Percentiles rank a stretch among this genome's conserved stretches.
Conservation (phyloP, 2,888 invertebrate species). For the Drosophila formosana region DNA sequence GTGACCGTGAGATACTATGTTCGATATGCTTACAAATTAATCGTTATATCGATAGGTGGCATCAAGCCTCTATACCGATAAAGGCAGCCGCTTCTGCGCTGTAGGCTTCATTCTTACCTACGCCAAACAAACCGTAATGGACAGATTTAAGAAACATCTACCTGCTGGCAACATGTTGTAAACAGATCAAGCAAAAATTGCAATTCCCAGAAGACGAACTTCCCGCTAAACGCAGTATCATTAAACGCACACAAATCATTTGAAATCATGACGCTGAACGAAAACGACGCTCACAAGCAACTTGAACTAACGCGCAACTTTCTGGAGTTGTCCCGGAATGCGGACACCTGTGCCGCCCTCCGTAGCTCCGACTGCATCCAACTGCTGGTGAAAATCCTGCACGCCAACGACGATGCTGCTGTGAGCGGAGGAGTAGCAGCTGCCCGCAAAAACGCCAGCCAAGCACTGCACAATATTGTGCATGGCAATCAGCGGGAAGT, state of each 20-base stretch:
- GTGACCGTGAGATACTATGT: neutral
- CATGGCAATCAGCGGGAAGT: slow-evolving; percentile 96
- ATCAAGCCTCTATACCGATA: slow-evolving; percentile 14
- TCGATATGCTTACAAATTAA: neutral
- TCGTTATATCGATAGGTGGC: neutral
- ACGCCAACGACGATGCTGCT: slow-evolving; percentile 90
- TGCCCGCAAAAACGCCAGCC: slow-evolving; percentile 93
- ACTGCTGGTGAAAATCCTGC: slow-evolving; percentile 95
- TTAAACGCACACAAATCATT: slow-evolving; percentile 26
- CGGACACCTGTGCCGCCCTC: slow-evolving; percentile 97
- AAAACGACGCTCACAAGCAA: slow-evolving; percentile 92
- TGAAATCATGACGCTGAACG: slow-evolving; percentile 64
- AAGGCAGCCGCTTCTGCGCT: slow-evolving; percentile 60
- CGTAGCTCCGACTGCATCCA: slow-evolving; percentile 97
- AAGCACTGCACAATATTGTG: slow-evolving; percentile 96
- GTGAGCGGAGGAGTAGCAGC: slow-evolving; percentile 84
- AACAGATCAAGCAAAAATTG: slow-evolving; percentile 7
- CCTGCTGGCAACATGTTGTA: slow-evolving; percentile 41
- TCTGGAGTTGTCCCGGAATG: slow-evolving; percentile 94
- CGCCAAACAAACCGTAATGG: neutral
- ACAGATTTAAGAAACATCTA: slow-evolving; percentile 18
- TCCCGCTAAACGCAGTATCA: slow-evolving; percentile 10
- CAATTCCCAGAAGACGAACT: slow-evolving; percentile 42
- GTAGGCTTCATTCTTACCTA: slow-evolving; percentile 28
- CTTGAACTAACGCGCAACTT: slow-evolving; percentile 95